Evolutionary conservation across 2,797 vertebrate genomes (phyloP).

Genomic region (Sebastes kiyomatsui): DNA sequence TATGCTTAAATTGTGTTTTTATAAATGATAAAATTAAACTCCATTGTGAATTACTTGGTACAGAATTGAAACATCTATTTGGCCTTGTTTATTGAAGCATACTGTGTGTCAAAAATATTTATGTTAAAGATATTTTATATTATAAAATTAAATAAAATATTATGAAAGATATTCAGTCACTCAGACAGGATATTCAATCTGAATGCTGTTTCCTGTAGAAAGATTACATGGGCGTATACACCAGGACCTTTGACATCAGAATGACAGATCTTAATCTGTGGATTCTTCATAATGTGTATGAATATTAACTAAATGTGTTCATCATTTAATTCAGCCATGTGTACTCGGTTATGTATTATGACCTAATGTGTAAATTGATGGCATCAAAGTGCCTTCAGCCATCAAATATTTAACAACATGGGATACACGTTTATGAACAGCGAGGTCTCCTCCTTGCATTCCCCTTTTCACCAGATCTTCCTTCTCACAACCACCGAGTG

Average conservation of each 20-base stretch:
- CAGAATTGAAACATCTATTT: neutral
- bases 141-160: neutral
- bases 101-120: neutral
- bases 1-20: neutral
- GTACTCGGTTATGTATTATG: conserved; percentile 51
- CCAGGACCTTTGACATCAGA: conserved; percentile 39
- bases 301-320: conserved; percentile 55
- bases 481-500: conserved; percentile 18
- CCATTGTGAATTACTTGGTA: neutral
- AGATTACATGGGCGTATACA: neutral
- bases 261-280: conserved; percentile 4
- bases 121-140: neutral
- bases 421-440: conserved; percentile 57
- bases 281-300: conserved; percentile 14
- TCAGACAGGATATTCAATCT: neutral
- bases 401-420: conserved; percentile 78
- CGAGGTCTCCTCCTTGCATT: conserved; percentile 38
- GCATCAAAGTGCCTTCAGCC: conserved; percentile 67
- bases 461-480: conserved; percentile 33
- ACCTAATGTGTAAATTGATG: conserved; percentile 67
- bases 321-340: conserved; percentile 50
- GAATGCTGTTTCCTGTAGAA: neutral
- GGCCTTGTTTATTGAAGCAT: neutral
- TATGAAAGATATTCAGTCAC: neutral
- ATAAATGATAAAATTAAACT: neutral